Base-by-base conservation (phyloP, 2,797 vertebrate species). In the Chelon auratus region DNA sequence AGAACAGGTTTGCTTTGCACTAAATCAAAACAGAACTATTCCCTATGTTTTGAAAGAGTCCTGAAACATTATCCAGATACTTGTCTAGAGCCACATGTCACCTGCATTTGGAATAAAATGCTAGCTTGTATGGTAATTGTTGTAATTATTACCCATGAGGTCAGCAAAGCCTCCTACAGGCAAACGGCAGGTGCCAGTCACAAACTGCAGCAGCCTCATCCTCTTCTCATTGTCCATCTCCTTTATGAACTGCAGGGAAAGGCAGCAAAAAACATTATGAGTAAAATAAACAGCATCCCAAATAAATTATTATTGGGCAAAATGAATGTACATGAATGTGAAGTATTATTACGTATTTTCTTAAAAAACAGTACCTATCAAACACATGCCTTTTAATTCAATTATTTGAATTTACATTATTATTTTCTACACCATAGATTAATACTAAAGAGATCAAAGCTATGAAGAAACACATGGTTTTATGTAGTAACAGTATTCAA, bases 181-280 rank as follows among this genome's bases (percentile, higher is more conserved):
- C 64, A 99, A 94, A 17, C 97, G 94, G 87, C 97, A 99, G 88
- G 98, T 99, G 43, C 98, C 98, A 1, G 97, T 98, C 88, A 99
- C 98, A 86, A 99, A 99, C 93, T 99, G 98, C 86, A 99, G 89
- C 72, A 99, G 93, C 68, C 97, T 92, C 95, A 99, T 96, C 69
- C 98, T 96, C 79, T 97, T 98, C 90, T 99, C 98, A 1, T 99
- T 99, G 93, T 99, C 98, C 88, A 98, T 97, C 92, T 99, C 98
- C 89, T 99, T 99, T 3, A 91, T 77, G 8, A 90, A 81, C 91
- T 92, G 80, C 22, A 67, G 61, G 17, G 20, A 9, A 45, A 69
- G 75, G 26, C 47, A 8, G 20, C 39, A 36, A 43, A n/a, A 55
- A 12, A 0, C 14, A 9, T 12, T 2, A 37, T 1, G 8, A 45